phyloP scores from a whole-genome alignment of 2,113 vertebrate species.

The Oncorhynchus kisutch region DNA sequence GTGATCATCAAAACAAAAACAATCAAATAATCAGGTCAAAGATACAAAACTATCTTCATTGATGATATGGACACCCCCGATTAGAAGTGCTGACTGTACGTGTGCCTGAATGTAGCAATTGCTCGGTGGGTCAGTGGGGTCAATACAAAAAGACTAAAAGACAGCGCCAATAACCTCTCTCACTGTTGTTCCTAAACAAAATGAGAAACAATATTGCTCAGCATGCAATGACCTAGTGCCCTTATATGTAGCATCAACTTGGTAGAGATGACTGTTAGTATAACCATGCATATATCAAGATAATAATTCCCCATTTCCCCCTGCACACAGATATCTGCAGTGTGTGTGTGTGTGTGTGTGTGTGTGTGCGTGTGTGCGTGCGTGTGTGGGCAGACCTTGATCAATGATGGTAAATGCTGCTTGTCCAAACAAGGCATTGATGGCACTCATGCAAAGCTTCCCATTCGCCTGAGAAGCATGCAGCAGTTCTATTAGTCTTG shows the following conservation, averaged over 20 bases:
- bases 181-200: background rate
- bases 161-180: background rate
- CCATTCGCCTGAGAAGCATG: slow-evolving; percentile 60
- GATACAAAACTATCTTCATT: background rate
- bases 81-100: background rate
- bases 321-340: background rate
- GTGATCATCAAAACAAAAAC: slow-evolving; percentile 1
- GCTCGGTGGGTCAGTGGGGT: background rate
- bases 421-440: slow-evolving; percentile 67
- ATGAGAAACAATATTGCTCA: background rate
- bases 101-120: background rate
- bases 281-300: background rate
- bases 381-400: background rate
- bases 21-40: background rate
- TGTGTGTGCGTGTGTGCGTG: background rate
- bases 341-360: background rate
- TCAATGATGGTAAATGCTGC: slow-evolving; percentile 52
- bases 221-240: background rate
- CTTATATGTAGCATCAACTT: background rate
- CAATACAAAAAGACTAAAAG: background rate
- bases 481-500: slow-evolving; percentile 82
- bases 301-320: background rate
- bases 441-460: slow-evolving; percentile 60
- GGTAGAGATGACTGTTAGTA: background rate
- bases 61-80: background rate